A percentile compares a stretch with the other conserved stretches of the same genome.
phyloP scores from a whole-genome alignment of 2,888 invertebrate genomes.

The Oegoconia quadripuncta region DNA sequence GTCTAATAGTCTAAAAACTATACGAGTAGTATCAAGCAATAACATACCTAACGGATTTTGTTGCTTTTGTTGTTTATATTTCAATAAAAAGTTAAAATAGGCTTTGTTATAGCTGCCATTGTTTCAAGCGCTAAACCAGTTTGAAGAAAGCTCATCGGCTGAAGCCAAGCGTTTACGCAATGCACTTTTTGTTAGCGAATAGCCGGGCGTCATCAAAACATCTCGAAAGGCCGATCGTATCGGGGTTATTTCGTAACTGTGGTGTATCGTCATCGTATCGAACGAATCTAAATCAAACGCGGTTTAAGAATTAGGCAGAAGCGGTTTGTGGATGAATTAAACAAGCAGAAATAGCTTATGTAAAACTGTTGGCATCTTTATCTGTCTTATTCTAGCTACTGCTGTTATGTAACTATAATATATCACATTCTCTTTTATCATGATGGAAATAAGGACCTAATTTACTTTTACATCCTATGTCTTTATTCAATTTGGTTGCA shows the following conservation, averaged over 20 bases:
- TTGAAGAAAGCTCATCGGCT: conserved; percentile 48
- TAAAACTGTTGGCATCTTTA: too few relatives aligned
- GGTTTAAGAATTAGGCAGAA: conserved; percentile 23
- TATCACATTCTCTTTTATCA: too few relatives aligned
- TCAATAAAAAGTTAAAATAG: background rate
- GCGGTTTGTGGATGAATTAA: too few relatives aligned
- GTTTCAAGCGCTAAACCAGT: conserved; percentile 3
- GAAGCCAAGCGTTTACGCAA: conserved; percentile 53
- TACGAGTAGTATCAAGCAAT: too few relatives aligned
- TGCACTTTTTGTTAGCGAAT: conserved; percentile 49
- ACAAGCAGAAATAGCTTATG: too few relatives aligned
- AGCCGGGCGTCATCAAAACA: conserved; percentile 56
- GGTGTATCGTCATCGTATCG: conserved; percentile 42
- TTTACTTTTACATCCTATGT: too few relatives aligned
- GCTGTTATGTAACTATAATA: too few relatives aligned
- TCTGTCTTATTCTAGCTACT: too few relatives aligned
- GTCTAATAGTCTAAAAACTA: too few relatives aligned
- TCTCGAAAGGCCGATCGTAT: conserved; percentile 64
- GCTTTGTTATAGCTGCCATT: conserved; percentile 6
- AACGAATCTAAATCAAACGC: conserved; percentile 36
- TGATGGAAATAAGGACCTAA: too few relatives aligned
- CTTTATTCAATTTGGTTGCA: too few relatives aligned
- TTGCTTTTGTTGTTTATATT: background rate
- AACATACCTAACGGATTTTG: too few relatives aligned
- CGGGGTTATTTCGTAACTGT: conserved; percentile 59